A percentile compares a stretch with the other conserved stretches of the same genome.
Conservation (phyloP, 2,888 invertebrate species). For the Schizotus pectinicornis region DNA sequence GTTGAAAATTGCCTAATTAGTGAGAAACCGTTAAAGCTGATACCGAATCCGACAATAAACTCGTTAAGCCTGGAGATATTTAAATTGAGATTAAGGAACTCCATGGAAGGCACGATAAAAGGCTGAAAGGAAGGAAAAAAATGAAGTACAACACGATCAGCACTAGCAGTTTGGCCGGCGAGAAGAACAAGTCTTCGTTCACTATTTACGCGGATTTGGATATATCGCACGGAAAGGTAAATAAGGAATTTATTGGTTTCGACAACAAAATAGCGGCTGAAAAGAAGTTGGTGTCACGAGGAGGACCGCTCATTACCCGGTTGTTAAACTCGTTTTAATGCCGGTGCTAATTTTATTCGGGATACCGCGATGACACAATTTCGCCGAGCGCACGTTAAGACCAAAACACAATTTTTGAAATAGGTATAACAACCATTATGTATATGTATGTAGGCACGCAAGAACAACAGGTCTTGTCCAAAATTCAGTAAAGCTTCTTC, state of each 20-base stretch:
- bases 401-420: too few relatives aligned
- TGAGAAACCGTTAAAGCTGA: background rate
- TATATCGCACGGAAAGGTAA: constrained; percentile 65
- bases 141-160: constrained; percentile 71
- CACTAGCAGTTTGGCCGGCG: constrained; percentile 70
- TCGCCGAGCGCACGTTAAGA: too few relatives aligned
- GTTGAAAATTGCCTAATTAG: too few relatives aligned
- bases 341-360: constrained; percentile 10
- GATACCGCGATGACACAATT: background rate
- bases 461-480: too few relatives aligned
- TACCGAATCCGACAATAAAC: background rate
- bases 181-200: constrained; percentile 70
- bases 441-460: too few relatives aligned
- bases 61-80: background rate
- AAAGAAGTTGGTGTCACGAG: background rate
- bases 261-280: background rate
- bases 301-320: constrained; percentile 7
- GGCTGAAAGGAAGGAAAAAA: constrained; percentile 7
- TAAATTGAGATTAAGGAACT: background rate
- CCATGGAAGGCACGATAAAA: background rate
- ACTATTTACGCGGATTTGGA: constrained; percentile 69
- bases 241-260: constrained; percentile 3
- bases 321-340: constrained; percentile 23
- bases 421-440: too few relatives aligned
- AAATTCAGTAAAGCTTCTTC: too few relatives aligned